These are phyloP conservation scores for Synanthedon formicaeformis DNA, from an alignment of 2,888 invertebrate genomes.

Conservation along the genomic window DNA sequence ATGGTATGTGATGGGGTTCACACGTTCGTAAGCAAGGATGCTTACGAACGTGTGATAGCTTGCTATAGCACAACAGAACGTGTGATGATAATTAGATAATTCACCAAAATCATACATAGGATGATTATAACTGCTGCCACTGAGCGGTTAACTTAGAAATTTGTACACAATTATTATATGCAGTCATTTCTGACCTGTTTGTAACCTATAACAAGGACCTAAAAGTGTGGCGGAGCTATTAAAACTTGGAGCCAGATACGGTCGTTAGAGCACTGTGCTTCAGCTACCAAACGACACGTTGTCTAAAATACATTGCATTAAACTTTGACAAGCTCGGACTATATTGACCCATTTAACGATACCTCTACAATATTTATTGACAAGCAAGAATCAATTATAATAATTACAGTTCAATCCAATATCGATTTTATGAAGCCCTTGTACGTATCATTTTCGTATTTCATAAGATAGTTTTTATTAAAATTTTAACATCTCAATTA, in stretches of 20 bases:
- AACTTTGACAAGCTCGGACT: constrained; percentile 12
- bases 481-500: background rate
- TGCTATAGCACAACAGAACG: too few relatives aligned
- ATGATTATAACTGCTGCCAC: too few relatives aligned
- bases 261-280: constrained; percentile 47
- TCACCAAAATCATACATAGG: too few relatives aligned
- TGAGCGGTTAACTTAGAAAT: background rate
- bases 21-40: too few relatives aligned
- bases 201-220: constrained; percentile 35
- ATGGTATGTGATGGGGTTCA: too few relatives aligned
- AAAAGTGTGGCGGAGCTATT: constrained; percentile 47
- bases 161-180: background rate
- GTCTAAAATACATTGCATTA: constrained; percentile 16
- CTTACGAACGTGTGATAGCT: too few relatives aligned
- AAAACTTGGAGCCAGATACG: constrained; percentile 44
- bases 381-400: too few relatives aligned
- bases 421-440: too few relatives aligned
- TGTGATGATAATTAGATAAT: too few relatives aligned
- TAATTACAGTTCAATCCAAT: too few relatives aligned
- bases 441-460: background rate
- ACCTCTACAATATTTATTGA: too few relatives aligned
- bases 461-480: background rate
- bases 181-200: constrained; percentile 26
- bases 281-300: constrained; percentile 21
- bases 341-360: too few relatives aligned